Evolutionary conservation across 1,140 invertebrate species (phyloP), one percentile per base, ranked within the genome.

Genomic region (Solenopsis invicta): DNA sequence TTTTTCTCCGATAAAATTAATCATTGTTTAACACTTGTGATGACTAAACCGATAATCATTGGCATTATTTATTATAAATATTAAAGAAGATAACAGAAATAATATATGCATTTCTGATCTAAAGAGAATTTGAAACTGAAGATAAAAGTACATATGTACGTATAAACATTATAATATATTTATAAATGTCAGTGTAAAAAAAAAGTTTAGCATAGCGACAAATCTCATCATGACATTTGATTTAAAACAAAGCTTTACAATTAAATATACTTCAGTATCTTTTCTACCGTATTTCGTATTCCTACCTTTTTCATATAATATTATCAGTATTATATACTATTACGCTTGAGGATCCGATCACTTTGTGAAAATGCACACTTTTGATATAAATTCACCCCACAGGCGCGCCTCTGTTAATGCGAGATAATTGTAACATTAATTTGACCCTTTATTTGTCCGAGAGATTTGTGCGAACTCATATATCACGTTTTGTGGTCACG

Each of bases 361-460:
- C 64, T 52, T 52, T 24, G n/a, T 16, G 18, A 24, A 82, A 29
- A 18, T 10, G 50, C 12, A 16, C 6, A 61, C 12, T 81, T 80
- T 82, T 1, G 16, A 41, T 41, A 56, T 69, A 56, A 80, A 64
- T 75, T 78, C 48, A 86, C 37, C 64, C 41, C 50, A 13, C 37
- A 45, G 50, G 54, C 50, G 18, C 41, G n/a, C 16, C 18, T 41
- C n/a, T 45, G 34, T 56, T 45, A 37, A 9, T 34, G 45, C 41
- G 21, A 56, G 41, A 29, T n/a, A 29, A 16, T 50, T 21, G n/a
- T 56, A 54, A 37, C 12, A 24, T 52, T 50, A 62, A 29, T 62
- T 59, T 29, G 62, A 61, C 66, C 75, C 85, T 1, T 52, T 2
- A 75, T 78, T 66, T n/a, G 34, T 78, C 74, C 34, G 13, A 45